These are phyloP conservation scores for Probaryconus sp. DNA, from an alignment of 1,140 invertebrate species.

Conservation along the genomic window DNA sequence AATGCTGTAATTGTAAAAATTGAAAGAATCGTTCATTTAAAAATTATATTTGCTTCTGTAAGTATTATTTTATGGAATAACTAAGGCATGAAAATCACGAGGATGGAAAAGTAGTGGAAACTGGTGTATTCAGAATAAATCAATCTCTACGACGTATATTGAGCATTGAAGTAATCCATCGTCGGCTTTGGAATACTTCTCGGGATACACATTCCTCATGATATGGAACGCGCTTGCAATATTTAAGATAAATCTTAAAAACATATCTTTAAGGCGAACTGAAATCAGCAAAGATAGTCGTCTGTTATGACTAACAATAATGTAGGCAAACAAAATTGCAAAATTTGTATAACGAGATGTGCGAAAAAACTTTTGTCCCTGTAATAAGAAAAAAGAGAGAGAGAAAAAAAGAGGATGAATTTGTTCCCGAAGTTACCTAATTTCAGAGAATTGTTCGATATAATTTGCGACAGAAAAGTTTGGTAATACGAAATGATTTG, in stretches of 20 bases:
- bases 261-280: not conserved
- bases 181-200: not conserved
- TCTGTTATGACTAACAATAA: conserved; percentile 22
- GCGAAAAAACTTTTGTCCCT: conserved; percentile 31
- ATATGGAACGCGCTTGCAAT: not conserved
- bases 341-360: conserved; percentile 28
- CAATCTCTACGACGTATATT: not conserved
- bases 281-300: not conserved
- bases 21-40: too few relatives aligned
- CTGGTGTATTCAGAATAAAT: conserved; percentile 1
- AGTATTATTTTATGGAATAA: too few relatives aligned
- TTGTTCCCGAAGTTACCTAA: conserved; percentile 16
- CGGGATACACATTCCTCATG: not conserved
- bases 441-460: conserved; percentile 18
- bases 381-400: conserved; percentile 32
- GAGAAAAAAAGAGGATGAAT: conserved; percentile 2
- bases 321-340: conserved; percentile 19
- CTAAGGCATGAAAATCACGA: not conserved
- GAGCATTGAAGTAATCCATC: not conserved
- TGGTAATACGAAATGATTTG: too few relatives aligned
- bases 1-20: too few relatives aligned
- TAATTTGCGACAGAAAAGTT: conserved; percentile 11
- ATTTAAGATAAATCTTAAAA: conserved; percentile 4
- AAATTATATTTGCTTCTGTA: too few relatives aligned
- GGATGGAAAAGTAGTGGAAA: not conserved